Evolutionary conservation across 2,113 vertebrate genomes (phyloP).

Genomic region (Pipra filicauda): DNA sequence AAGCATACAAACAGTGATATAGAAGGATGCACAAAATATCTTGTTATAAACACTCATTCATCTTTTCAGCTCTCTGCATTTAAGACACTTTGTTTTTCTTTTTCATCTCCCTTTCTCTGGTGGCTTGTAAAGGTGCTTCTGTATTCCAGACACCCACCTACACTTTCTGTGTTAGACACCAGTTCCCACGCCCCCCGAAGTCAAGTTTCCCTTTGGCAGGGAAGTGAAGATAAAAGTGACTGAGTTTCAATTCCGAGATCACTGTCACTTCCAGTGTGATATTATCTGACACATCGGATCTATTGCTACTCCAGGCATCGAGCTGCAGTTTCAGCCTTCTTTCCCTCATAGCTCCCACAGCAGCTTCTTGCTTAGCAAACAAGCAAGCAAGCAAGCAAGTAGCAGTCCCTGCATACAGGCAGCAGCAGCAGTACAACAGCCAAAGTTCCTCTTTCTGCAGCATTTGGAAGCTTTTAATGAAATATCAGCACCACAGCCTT

Average conservation of each 20-base stretch:
- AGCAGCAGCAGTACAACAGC: neutral
- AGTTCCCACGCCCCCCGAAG: neutral
- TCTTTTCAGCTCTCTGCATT: neutral
- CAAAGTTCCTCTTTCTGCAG: neutral
- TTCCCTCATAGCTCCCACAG: rapidly evolving
- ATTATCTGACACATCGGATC: neutral
- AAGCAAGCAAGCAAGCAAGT: neutral
- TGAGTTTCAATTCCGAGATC: neutral
- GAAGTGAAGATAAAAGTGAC: neutral
- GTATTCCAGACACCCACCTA: neutral
- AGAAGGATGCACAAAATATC: neutral
- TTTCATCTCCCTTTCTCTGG: neutral
- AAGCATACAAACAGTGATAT: neutral
- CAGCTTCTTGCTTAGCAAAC: neutral
- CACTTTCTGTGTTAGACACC: neutral
- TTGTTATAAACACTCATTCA: neutral
- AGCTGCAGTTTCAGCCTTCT: neutral
- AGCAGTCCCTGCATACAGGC: neutral
- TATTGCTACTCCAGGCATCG: rapidly evolving
- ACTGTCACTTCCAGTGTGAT: neutral
- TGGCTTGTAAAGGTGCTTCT: neutral
- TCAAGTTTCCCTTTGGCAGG: neutral
- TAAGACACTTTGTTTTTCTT: neutral
- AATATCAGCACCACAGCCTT: neutral
- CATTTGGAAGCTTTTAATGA: neutral